Percentiles rank a stretch among this genome's conserved stretches.
Conservation (phyloP, 2,797 vertebrate genomes). For the Tauraco hartlaubi region DNA sequence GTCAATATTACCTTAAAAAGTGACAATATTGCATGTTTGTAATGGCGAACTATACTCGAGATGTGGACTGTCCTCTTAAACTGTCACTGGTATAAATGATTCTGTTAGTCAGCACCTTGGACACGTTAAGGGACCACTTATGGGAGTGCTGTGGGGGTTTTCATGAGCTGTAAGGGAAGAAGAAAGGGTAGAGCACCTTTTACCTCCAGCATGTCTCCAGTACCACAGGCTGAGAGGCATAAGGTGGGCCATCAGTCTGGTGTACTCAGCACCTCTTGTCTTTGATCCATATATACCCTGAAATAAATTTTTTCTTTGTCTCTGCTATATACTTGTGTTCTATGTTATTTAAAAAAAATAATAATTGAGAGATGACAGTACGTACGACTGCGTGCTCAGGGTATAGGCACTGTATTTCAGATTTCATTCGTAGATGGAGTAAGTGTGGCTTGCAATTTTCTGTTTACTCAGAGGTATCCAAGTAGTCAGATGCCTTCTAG, state of each 20-base stretch:
- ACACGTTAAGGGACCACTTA: not conserved
- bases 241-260: not conserved
- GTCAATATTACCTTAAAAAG: not conserved
- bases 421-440: not conserved
- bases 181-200: not conserved
- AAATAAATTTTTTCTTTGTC: not conserved
- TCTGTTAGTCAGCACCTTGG: not conserved
- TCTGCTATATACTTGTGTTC: not conserved
- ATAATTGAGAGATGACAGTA: not conserved
- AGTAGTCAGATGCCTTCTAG: not conserved
- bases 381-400: not conserved
- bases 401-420: not conserved
- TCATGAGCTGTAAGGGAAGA: not conserved
- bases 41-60: not conserved
- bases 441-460: not conserved
- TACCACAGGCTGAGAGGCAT: not conserved
- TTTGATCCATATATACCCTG: not conserved
- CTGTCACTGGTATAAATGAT: not conserved
- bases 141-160: not conserved
- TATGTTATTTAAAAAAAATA: not conserved
- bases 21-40: not conserved
- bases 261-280: not conserved
- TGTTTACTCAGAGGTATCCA: not conserved
- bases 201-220: not conserved
- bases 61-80: not conserved